Evolutionary conservation across 2,113 vertebrate species (phyloP), one percentile per base, ranked within the genome.

Genomic region (Todiramphus chloris): DNA sequence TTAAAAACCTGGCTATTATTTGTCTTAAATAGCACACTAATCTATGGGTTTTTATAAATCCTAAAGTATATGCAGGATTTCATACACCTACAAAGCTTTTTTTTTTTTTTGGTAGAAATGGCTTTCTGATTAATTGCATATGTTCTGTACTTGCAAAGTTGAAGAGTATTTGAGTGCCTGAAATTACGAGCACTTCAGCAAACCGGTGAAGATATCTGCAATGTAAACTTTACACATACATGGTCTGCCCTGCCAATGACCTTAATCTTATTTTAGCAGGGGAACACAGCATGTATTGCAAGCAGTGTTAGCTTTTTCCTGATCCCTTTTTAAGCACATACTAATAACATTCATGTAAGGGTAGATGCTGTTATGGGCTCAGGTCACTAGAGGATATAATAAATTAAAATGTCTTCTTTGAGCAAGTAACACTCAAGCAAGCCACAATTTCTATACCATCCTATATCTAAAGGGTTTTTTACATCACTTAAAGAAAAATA

Each of bases 201-300:
- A 23, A 64, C 58, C 33, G 33, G 35, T 24, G 79, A 55, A 63
- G 86, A 14, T 62, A 28, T 63, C 77, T 69, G 75, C 69, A 55
- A 3, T 28, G 84, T 41, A 19, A 94, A 30, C 87, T 33, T 66
- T 72, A 60, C 60, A n/a, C 51, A 59, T 64, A 33, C 56, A 12
- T 13, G 48, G 37, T 37, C 82, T 94, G 94, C 81, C 94, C 96
- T 85, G 88, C 81, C 89, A 59, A 13, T n/a, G 92, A 85, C 92
- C 94, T 85, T 85, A 74, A 33, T 25, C 62, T 78, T 73, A 51
- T 51, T 86, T 51, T 72, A 89, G 84, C 88, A 83, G 84, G 80
- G 58, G 51, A 85, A 19, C 50, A 14, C 35, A 43, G 84, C 39
- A 33, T 76, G 73, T 67, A 53, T 35, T 76, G 51, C 87, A 87